Evolutionary conservation across 2,888 invertebrate species (phyloP).

Genomic region (Mellilla xanthometata): DNA sequence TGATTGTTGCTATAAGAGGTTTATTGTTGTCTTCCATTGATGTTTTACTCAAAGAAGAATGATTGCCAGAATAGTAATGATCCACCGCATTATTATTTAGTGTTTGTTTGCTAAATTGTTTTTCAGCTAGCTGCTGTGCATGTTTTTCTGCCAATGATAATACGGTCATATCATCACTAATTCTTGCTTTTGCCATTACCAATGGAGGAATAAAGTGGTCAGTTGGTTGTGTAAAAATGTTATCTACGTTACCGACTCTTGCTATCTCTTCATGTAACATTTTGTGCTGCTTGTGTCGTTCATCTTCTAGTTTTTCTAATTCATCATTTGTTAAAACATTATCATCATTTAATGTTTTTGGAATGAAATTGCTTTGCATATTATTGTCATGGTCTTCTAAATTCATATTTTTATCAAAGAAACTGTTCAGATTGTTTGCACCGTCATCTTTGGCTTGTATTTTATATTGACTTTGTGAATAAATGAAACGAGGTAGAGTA

Average conservation of each 20-base stretch:
- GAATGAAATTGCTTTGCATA: conserved; percentile 64
- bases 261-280: conserved; percentile 71
- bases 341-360: conserved; percentile 48
- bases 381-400: conserved; percentile 53
- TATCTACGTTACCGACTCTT: conserved; percentile 67
- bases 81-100: conserved; percentile 23
- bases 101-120: conserved; percentile 45
- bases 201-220: conserved; percentile 78
- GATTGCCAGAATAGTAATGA: conserved; percentile 17
- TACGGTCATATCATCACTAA: conserved; percentile 76
- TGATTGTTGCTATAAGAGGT: conserved; percentile 31
- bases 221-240: conserved; percentile 74
- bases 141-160: conserved; percentile 75
- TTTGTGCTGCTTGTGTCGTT: conserved; percentile 68
- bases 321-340: conserved; percentile 54
- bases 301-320: conserved; percentile 61
- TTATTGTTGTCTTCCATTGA: conserved; percentile 25
- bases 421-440: conserved; percentile 37
- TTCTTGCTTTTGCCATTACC: conserved; percentile 78
- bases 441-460: conserved; percentile 24
- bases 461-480: conserved; percentile 29
- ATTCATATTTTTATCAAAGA: conserved; percentile 48
- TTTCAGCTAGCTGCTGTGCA: conserved; percentile 68
- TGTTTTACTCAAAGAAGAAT: neutral
- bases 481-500: conserved; percentile 32